Evolutionary conservation across 2,113 vertebrate genomes (phyloP).

Genomic region (Entomyzon cyanotis): DNA sequence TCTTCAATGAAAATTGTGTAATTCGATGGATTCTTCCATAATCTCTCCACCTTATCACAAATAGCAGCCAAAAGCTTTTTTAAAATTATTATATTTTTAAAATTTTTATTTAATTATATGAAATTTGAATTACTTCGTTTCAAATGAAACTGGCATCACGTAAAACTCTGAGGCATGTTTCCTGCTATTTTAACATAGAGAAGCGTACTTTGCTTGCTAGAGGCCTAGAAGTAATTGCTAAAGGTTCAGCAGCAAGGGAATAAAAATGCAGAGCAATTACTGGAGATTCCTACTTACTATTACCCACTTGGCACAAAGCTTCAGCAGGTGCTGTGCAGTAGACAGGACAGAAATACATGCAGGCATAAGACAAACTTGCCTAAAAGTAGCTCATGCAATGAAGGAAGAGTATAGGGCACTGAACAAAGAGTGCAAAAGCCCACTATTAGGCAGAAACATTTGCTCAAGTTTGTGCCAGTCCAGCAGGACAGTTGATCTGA

Average conservation of each 20-base stretch:
- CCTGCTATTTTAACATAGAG: background rate
- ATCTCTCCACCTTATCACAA: background rate
- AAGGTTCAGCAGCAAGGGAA: background rate
- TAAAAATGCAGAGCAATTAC: background rate
- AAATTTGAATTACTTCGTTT: background rate
- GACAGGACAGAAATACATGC: background rate
- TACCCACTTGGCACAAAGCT: background rate
- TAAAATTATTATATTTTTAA: too few species aligned
- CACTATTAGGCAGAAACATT: background rate
- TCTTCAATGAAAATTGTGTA: background rate
- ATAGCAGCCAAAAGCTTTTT: background rate
- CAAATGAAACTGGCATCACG: background rate
- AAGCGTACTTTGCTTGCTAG: background rate
- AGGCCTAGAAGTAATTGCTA: background rate
- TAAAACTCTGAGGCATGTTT: background rate
- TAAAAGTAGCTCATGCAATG: background rate
- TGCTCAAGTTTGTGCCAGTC: rapidly evolving
- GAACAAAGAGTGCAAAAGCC: background rate
- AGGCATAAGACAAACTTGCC: rapidly evolving
- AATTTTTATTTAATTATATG: background rate
- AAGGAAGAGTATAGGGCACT: rapidly evolving
- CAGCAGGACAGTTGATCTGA: background rate
- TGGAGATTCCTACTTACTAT: background rate
- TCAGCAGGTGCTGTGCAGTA: background rate
- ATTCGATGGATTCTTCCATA: background rate